These are phyloP conservation scores for Cephalopholis sonnerati DNA, from an alignment of 2,113 vertebrate species.

Conservation along the genomic window DNA sequence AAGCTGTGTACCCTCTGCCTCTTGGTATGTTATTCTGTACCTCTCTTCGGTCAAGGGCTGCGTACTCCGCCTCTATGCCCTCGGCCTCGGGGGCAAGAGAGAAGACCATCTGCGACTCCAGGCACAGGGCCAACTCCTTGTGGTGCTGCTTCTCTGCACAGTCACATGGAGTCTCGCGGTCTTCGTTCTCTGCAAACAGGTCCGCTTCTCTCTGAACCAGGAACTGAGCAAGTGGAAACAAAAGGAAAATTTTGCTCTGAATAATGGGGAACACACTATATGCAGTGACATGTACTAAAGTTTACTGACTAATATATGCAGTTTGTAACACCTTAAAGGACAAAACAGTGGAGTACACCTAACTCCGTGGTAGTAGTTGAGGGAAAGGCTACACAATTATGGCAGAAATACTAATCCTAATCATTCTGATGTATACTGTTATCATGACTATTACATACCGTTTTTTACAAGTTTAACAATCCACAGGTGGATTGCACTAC, in stretches of 20 bases:
- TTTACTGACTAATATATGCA: neutral
- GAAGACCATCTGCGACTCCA: conserved; percentile 99
- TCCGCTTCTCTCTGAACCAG: conserved; percentile 94
- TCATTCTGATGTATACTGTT: neutral
- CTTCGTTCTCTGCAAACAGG: conserved; percentile 97
- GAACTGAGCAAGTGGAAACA: conserved; percentile 64
- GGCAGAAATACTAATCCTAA: neutral
- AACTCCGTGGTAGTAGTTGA: neutral
- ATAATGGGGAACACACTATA: neutral
- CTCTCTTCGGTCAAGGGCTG: conserved; percentile 96
- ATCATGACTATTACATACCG: neutral
- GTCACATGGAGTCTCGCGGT: conserved; percentile 98
- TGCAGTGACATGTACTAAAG: neutral
- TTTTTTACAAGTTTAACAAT: neutral
- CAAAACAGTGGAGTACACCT: neutral
- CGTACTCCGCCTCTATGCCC: conserved; percentile 96
- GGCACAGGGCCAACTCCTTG: conserved; percentile 96
- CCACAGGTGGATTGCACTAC: neutral
- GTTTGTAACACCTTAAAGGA: neutral
- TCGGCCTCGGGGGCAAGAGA: conserved; percentile 95
- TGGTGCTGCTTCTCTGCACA: conserved; percentile 98
- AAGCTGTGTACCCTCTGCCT: conserved; percentile 19
- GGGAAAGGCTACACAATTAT: neutral
- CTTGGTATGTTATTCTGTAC: conserved; percentile 78
- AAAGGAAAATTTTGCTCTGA: conserved; percentile 14